Evolutionary conservation across 2,888 invertebrate species (phyloP), one percentile per base, ranked within the genome.

Genomic region (Drosophila neotestacea): DNA sequence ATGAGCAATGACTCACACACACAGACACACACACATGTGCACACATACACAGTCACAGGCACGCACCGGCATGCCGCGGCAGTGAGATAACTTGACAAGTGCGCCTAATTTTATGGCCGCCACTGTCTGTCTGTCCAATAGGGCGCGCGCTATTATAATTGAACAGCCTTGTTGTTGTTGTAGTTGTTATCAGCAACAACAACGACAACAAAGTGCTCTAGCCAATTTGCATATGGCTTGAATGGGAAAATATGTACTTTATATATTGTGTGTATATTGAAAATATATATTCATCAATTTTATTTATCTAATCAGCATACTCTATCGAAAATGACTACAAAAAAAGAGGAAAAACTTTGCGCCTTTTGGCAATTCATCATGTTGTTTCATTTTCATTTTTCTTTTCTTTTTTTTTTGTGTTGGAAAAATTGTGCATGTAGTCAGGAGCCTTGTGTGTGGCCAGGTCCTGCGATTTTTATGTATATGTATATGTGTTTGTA

Each of bases 141-240:
- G 78, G 75, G 75, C 66, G 72, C 69, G 70, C 77, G 80, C 70
- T 78, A 58, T 69, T 68, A 62, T 70, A 81, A 66, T 81, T 78
- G 64, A 71, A 73, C 65, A 59, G 39, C 48, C 63, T 36, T 46
- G 22, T 22, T 22, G 22, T 22, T 46, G 52, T 69, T 78, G 58
- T 66, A 63, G 54, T 71, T 77, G 70, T 73, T 84, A 50, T 70
- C 56, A 60, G 55, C 51, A 63, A 52, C 65, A 70, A 66, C 42
- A 58, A 42, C 52, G 52, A 36, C 69, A 13, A 52, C 56, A 72
- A 70, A 70, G 61, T 68, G 63, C 42, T 61, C 67, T 67, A 60
- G 65, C 68, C 74, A 88, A 88, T 88, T 85, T 88, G 78, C 86
- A 88, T 85, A 85, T 85, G 86, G 86, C 77, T 81, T 55, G 69